A percentile compares a stretch with the other conserved stretches of the same genome.
Evolutionary conservation across 1,140 invertebrate species (phyloP).

Genomic region (Periplaneta americana): DNA sequence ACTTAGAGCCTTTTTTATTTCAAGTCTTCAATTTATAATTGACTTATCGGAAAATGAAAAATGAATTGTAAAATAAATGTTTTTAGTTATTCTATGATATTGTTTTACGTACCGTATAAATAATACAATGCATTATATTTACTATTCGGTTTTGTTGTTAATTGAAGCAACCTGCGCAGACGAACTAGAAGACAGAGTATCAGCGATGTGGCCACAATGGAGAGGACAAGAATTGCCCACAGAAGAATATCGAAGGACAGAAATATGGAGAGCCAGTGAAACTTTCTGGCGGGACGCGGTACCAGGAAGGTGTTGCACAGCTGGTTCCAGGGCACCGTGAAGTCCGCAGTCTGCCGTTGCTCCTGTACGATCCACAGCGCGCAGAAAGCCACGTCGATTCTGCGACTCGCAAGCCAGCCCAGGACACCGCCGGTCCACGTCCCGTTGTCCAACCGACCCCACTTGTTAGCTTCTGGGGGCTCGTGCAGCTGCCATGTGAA

Average conservation of each 20-base stretch:
- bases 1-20: too few relatives aligned
- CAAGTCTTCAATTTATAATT: too few relatives aligned
- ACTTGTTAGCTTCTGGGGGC: not conserved
- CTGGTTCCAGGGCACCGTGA: not conserved
- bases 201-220: not conserved
- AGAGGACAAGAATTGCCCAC: not conserved
- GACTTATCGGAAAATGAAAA: too few relatives aligned
- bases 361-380: not conserved
- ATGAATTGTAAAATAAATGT: too few relatives aligned
- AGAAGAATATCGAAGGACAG: not conserved
- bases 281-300: not conserved
- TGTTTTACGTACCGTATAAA: too few relatives aligned
- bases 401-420: not conserved
- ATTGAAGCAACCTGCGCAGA: too few relatives aligned
- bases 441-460: not conserved
- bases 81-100: too few relatives aligned
- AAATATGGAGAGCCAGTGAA: not conserved
- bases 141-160: too few relatives aligned
- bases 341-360: too few relatives aligned
- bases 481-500: not conserved
- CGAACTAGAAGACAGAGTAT: not conserved
- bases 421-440: not conserved
- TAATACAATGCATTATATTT: too few relatives aligned
- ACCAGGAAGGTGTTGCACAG: not conserved
- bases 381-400: not conserved